These are phyloP conservation scores for Pyralis farinalis DNA, from an alignment of 2,888 invertebrate species.

Conservation along the genomic window DNA sequence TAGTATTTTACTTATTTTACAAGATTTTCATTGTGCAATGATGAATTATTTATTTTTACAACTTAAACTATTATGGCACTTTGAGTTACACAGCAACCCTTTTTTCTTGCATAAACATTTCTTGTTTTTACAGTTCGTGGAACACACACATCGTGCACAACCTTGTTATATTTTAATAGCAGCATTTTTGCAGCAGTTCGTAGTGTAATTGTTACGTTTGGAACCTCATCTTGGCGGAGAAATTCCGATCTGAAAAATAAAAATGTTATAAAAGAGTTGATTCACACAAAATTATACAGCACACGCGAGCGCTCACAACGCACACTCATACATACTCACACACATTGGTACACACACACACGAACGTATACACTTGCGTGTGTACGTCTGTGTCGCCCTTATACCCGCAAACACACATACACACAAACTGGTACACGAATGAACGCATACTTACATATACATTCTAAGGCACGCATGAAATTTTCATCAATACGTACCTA, in stretches of 20 bases:
- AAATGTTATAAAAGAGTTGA: not conserved
- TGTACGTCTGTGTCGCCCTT: too few relatives aligned
- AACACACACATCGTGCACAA: constrained; percentile 8
- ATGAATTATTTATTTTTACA: too few relatives aligned
- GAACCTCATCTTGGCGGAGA: constrained; percentile 8
- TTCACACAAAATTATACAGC: too few relatives aligned
- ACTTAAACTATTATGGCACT: too few relatives aligned
- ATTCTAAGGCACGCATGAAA: not conserved
- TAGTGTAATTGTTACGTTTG: constrained; percentile 8
- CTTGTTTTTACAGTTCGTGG: not conserved
- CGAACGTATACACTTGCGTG: too few relatives aligned
- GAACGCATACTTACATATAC: not conserved
- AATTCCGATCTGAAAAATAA: constrained; percentile 11
- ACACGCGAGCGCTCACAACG: too few relatives aligned
- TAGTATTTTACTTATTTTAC: not conserved
- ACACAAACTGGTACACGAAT: too few relatives aligned
- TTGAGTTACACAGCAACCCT: too few relatives aligned
- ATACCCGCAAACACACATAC: too few relatives aligned
- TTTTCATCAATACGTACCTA: constrained; percentile 3
- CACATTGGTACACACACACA: too few relatives aligned
- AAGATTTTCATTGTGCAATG: not conserved
- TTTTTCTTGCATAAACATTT: too few relatives aligned
- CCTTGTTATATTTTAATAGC: constrained; percentile 12
- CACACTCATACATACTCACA: too few relatives aligned
- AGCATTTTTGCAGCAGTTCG: constrained; percentile 13